Percentiles rank a stretch among this genome's conserved stretches.
These are phyloP conservation scores for Cheilosia grossa DNA, from an alignment of 2,888 invertebrate species.

Conservation along the genomic window DNA sequence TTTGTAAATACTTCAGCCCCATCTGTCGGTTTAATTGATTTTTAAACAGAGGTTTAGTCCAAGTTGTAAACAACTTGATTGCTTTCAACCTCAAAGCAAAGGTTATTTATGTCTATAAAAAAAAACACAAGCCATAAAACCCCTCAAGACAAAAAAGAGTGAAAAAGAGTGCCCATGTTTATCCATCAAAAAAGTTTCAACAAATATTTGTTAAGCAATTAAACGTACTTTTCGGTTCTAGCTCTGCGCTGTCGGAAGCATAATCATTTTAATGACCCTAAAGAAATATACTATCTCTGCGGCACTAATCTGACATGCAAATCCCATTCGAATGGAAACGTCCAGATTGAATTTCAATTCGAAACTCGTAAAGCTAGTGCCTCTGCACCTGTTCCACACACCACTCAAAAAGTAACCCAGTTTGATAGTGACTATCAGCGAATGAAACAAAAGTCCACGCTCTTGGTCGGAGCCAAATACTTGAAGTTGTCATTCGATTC, in stretches of 20 bases:
- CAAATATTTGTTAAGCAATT: conserved; percentile 47
- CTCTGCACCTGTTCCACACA: conserved; percentile 37
- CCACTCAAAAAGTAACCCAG: conserved; percentile 34
- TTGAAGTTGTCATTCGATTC: not conserved
- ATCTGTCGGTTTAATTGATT: not conserved
- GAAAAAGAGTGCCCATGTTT: conserved; percentile 26
- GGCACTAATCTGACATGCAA: conserved; percentile 38
- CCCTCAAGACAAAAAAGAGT: conserved; percentile 17
- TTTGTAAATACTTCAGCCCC: not conserved
- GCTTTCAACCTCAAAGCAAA: conserved; percentile 22
- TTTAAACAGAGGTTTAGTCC: conserved; percentile 4
- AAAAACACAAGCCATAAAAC: conserved; percentile 1
- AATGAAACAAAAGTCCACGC: conserved; percentile 13
- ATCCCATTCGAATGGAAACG: conserved; percentile 52
- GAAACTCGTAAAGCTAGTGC: too few relatives aligned
- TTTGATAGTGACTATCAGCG: conserved; percentile 33
- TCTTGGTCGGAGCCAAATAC: not conserved
- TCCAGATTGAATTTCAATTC: conserved; percentile 56
- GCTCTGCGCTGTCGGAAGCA: conserved; percentile 2
- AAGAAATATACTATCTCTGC: conserved; percentile 16
- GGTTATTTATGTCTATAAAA: not conserved
- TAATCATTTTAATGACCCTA: conserved; percentile 6
- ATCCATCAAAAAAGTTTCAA: conserved; percentile 18
- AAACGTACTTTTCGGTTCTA: conserved; percentile 28
- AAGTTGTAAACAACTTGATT: conserved; percentile 32